Evolutionary conservation across 2,797 vertebrate species (phyloP).

Genomic region (Neosilurus mollespiculum): DNA sequence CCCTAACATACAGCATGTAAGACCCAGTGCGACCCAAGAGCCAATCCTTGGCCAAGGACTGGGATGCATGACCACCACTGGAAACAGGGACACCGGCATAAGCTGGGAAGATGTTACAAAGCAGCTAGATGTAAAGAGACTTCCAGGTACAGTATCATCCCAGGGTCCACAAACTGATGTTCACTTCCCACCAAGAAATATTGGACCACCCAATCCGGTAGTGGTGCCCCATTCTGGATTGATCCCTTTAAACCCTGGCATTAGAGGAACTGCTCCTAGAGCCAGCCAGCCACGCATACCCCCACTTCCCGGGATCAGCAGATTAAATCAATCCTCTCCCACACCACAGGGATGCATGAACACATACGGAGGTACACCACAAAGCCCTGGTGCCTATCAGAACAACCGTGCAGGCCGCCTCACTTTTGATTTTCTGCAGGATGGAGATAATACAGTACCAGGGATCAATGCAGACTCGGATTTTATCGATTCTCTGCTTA

Average conservation of each 20-base stretch:
- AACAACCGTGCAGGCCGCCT: slow-evolving; percentile 81
- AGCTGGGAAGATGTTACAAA: slow-evolving; percentile 80
- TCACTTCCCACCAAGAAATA: slow-evolving; percentile 78
- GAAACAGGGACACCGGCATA: slow-evolving; percentile 64
- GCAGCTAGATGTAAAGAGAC: slow-evolving; percentile 77
- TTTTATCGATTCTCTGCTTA: slow-evolving; percentile 96
- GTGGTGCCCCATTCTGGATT: slow-evolving; percentile 78
- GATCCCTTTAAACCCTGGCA: slow-evolving; percentile 76
- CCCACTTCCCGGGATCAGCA: slow-evolving; percentile 68
- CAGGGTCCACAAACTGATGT: slow-evolving; percentile 77
- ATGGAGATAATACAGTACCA: slow-evolving; percentile 88
- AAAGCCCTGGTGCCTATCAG: slow-evolving; percentile 76
- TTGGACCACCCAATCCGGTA: slow-evolving; percentile 82
- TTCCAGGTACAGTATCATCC: slow-evolving; percentile 70
- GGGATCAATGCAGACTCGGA: slow-evolving; percentile 91
- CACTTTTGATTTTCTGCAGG: slow-evolving; percentile 92
- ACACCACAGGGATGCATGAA: slow-evolving; percentile 76
- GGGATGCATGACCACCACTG: slow-evolving; percentile 73
- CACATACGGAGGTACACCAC: slow-evolving; percentile 76
- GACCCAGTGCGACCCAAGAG: slow-evolving; percentile 74
- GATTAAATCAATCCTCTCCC: slow-evolving; percentile 78
- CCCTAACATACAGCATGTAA: slow-evolving; percentile 74
- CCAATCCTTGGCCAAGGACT: slow-evolving; percentile 74
- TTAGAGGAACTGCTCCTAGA: slow-evolving; percentile 77
- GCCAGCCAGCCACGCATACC: slow-evolving; percentile 71